Evolutionary conservation across 2,888 invertebrate genomes (phyloP).

Genomic region (Dromius quadrimaculatus): DNA sequence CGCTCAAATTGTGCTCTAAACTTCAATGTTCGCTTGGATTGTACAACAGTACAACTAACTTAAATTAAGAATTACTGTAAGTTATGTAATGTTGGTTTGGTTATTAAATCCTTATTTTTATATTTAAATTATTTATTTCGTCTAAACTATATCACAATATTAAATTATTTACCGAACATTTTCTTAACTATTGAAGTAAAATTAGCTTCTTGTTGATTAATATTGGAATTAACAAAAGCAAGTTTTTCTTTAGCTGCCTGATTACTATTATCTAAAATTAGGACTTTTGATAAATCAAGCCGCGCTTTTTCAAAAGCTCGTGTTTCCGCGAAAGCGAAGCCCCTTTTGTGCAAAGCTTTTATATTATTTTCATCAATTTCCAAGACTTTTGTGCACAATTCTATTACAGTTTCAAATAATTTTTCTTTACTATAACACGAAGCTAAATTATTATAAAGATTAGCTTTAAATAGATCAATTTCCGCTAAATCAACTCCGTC

Average conservation of each 20-base stretch:
- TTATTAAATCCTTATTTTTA: slow-evolving; percentile 53
- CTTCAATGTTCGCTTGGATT: slow-evolving; percentile 49
- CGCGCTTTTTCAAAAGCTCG: slow-evolving; percentile 77
- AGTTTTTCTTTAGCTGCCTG: slow-evolving; percentile 74
- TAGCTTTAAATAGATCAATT: slow-evolving; percentile 73
- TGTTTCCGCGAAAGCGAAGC: slow-evolving; percentile 69
- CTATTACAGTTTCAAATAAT: slow-evolving; percentile 76
- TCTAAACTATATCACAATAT: slow-evolving; percentile 23
- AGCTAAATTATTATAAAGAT: slow-evolving; percentile 85
- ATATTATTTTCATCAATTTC: slow-evolving; percentile 62
- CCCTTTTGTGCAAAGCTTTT: slow-evolving; percentile 69
- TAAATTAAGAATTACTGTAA: slow-evolving; percentile 47
- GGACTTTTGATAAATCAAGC: slow-evolving; percentile 69
- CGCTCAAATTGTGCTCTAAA: slow-evolving; percentile 52
- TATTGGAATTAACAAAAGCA: slow-evolving; percentile 69
- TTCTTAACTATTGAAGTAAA: slow-evolving; percentile 69
- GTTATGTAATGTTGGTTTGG: slow-evolving; percentile 52
- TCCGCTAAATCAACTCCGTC: slow-evolving; percentile 68
- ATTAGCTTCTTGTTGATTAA: slow-evolving; percentile 73
- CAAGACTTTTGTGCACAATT: slow-evolving; percentile 71
- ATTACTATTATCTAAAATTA: slow-evolving; percentile 75
- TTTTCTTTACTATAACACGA: slow-evolving; percentile 80
- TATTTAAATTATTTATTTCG: slow-evolving; percentile 43
- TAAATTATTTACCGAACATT: slow-evolving; percentile 65
- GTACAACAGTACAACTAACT: slow-evolving; percentile 48